Percentiles rank a stretch among this genome's conserved stretches.
Conservation (phyloP, 2,888 invertebrate species). For the Acrocyrtus sp. region DNA sequence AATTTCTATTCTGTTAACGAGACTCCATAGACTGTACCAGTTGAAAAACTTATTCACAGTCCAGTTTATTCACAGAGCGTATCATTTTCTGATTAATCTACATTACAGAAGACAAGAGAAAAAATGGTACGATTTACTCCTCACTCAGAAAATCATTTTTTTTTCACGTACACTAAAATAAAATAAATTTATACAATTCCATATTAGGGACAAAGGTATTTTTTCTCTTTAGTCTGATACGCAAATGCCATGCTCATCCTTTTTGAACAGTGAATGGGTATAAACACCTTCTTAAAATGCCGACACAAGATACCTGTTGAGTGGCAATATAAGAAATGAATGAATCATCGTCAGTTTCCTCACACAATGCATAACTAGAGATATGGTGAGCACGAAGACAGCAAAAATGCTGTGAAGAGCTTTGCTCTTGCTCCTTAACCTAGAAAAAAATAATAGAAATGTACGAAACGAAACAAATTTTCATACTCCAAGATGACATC, state of each 20-base stretch:
- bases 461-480: slow-evolving; percentile 11
- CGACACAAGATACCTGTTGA: slow-evolving; percentile 46
- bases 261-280: neutral
- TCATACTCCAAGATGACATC: slow-evolving; percentile 24
- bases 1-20: too few species aligned
- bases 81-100: too few species aligned
- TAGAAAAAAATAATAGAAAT: neutral
- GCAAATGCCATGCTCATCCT: neutral
- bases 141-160: too few species aligned
- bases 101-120: slow-evolving; percentile 16
- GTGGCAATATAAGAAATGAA: slow-evolving; percentile 7
- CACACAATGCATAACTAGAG: neutral
- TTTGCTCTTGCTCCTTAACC: too few species aligned
- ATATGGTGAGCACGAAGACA: slow-evolving; percentile 2
- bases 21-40: too few species aligned
- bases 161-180: too few species aligned
- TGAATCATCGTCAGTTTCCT: slow-evolving; percentile 11
- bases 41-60: too few species aligned
- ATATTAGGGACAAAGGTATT: slow-evolving; percentile 33
- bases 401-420: neutral
- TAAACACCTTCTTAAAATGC: slow-evolving; percentile 46
- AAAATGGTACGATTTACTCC: neutral
- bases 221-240: slow-evolving; percentile 23
- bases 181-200: slow-evolving; percentile 39
- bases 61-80: too few species aligned